A percentile compares a stretch with the other conserved stretches of the same genome.
These are phyloP conservation scores for Latrodectus geometricus DNA, from an alignment of 1,140 invertebrate genomes.

Conservation along the genomic window DNA sequence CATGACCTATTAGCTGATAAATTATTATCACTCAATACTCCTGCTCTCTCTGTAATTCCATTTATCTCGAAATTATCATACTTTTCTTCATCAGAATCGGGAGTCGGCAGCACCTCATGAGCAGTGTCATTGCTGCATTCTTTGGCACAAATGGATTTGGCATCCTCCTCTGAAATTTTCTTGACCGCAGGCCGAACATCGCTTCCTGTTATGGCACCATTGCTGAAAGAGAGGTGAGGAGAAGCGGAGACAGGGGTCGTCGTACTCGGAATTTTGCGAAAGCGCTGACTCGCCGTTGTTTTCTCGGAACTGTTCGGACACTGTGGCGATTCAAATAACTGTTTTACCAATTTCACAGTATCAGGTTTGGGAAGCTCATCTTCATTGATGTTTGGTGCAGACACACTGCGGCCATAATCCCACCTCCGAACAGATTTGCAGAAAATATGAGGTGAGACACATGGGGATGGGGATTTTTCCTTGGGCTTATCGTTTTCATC, in stretches of 20 bases:
- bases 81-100: conserved; percentile 22
- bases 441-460: conserved; percentile 15
- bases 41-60: conserved; percentile 6
- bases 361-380: conserved; percentile 85
- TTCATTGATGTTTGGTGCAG: conserved; percentile 74
- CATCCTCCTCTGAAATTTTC: conserved; percentile 38
- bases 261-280: conserved; percentile 50
- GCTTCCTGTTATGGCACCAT: conserved; percentile 48
- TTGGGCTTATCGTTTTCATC: conserved; percentile 33
- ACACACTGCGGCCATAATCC: conserved; percentile 42
- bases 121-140: conserved; percentile 3
- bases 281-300: conserved; percentile 7
- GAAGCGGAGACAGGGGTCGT: conserved; percentile 1
- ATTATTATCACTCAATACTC: conserved; percentile 42
- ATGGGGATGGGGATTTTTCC: conserved; percentile 38
- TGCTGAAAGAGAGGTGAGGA: conserved; percentile 24
- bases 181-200: conserved; percentile 41
- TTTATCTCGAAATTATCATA: conserved; percentile 46
- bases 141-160: conserved; percentile 50
- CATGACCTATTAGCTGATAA: conserved; percentile 50
- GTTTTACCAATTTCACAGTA: conserved; percentile 84
- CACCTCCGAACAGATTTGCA: conserved; percentile 19
- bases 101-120: background rate
- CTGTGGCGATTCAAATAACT: conserved; percentile 79
- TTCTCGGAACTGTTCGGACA: conserved; percentile 43